A percentile compares a stretch with the other conserved stretches of the same genome.
These are phyloP conservation scores for Chaunax sp. DNA, from an alignment of 2,797 vertebrate species.

Conservation along the genomic window DNA sequence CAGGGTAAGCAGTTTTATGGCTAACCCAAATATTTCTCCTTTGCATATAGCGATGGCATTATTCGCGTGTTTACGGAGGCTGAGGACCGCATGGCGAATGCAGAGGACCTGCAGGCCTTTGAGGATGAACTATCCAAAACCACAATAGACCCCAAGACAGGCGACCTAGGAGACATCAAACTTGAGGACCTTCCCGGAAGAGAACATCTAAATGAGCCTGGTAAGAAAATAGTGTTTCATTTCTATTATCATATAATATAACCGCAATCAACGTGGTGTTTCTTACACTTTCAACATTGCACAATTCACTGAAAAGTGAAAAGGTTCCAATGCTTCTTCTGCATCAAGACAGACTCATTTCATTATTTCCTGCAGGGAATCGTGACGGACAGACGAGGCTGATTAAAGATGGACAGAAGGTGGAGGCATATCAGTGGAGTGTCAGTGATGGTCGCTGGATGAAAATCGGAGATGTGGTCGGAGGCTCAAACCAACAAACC, in stretches of 20 bases:
- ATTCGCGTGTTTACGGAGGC: conserved; percentile 94
- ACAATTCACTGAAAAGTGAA: no score
- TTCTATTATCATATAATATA: background rate
- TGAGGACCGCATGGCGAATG: conserved; percentile 88
- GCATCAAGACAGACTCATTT: no score
- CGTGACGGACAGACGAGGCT: conserved; percentile 96
- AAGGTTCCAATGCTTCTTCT: no score
- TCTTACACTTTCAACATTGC: no score
- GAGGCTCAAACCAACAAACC: conserved; percentile 92
- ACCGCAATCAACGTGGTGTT: background rate
- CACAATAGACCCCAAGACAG: conserved; percentile 94
- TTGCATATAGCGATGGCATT: conserved; percentile 88
- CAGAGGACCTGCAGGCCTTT: conserved; percentile 91
- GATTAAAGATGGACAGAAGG: conserved; percentile 90
- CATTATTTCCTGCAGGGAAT: no score
- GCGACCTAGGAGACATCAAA: conserved; percentile 94
- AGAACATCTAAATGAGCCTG: conserved; percentile 93
- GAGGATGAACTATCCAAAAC: conserved; percentile 94
- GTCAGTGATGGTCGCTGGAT: conserved; percentile 90
- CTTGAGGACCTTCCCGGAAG: conserved; percentile 93
- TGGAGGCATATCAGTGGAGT: conserved; percentile 98
- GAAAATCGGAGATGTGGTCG: conserved; percentile 98
- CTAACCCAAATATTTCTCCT: conserved; percentile 11
- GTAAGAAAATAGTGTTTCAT: conserved; percentile 70
- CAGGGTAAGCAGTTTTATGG: background rate